phyloP scores from a whole-genome alignment of 2,113 vertebrate species.

The Aplodontia rufa region DNA sequence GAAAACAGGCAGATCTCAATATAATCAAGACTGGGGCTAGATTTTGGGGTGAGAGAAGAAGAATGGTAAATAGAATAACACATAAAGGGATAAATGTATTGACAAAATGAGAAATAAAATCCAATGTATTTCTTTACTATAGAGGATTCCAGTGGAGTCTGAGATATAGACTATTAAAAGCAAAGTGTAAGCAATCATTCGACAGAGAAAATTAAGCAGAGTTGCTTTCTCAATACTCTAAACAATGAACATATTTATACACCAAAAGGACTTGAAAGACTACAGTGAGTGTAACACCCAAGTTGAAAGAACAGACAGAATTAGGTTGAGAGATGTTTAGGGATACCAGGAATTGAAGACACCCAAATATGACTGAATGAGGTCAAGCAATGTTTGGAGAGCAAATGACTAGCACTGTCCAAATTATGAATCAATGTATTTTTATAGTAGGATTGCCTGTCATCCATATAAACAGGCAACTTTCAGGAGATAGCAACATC shows the following conservation, averaged over 20 bases:
- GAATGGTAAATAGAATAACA: not conserved
- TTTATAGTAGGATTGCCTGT: conserved; percentile 44
- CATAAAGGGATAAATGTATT: not conserved
- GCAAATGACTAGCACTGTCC: conserved; percentile 60
- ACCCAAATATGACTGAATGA: conserved; percentile 61
- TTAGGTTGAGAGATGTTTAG: conserved; percentile 58
- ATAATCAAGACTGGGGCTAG: not conserved
- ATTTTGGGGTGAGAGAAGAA: not conserved
- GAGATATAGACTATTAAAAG: not conserved
- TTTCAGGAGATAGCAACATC: not conserved
- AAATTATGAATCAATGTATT: conserved; percentile 66
- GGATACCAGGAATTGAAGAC: conserved; percentile 47
- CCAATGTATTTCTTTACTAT: not conserved
- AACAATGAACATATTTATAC: conserved; percentile 28
- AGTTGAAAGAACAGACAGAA: conserved; percentile 61
- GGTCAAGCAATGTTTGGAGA: conserved; percentile 65
- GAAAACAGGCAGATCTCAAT: not conserved
- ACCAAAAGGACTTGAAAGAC: not conserved
- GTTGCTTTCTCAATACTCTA: not conserved
- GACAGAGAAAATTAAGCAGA: not conserved
- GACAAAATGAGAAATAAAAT: conserved; percentile 33
- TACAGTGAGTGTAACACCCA: not conserved
- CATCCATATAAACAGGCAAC: conserved; percentile 38
- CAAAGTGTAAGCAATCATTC: not conserved
- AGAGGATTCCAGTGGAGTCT: not conserved